phyloP scores from a whole-genome alignment of 1,140 invertebrate genomes.

The Gryon sp. region DNA sequence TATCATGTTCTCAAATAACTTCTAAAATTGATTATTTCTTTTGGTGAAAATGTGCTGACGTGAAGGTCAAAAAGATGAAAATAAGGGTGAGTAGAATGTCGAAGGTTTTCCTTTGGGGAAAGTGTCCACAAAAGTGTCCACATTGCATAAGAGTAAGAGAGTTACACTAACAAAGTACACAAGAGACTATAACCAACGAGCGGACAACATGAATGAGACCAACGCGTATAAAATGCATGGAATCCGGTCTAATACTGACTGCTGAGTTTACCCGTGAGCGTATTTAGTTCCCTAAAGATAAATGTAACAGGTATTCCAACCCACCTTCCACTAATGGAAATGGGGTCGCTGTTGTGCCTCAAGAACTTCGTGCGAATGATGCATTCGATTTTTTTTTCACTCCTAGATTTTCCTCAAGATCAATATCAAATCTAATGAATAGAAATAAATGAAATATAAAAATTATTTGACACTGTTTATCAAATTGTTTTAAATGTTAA shows the following conservation, averaged over 20 bases:
- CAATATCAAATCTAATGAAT: conserved; percentile 22
- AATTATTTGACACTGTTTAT: too few species aligned
- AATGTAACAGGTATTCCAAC: conserved; percentile 75
- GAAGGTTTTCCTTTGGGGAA: conserved; percentile 53
- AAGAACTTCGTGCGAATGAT: conserved; percentile 14
- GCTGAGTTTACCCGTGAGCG: conserved; percentile 69
- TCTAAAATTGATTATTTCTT: conserved; percentile 1
- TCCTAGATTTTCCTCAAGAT: conserved; percentile 9
- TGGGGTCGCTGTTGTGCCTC: conserved; percentile 56
- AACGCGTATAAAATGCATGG: conserved; percentile 78
- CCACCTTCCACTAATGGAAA: conserved; percentile 64
- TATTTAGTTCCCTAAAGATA: conserved; percentile 71
- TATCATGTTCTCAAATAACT: too few species aligned
- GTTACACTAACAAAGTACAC: conserved; percentile 66
- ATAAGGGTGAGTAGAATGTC: conserved; percentile 38
- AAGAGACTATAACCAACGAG: conserved; percentile 67
- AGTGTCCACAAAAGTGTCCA: conserved; percentile 69
- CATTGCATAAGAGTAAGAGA: conserved; percentile 47
- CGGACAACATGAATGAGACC: conserved; percentile 71
- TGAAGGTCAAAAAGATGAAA: conserved; percentile 25
- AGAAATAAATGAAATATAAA: too few species aligned
- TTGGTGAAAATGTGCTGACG: not conserved
- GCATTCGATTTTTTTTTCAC: conserved; percentile 14
- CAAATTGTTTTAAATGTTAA: too few species aligned
- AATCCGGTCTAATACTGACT: conserved; percentile 72